Percentiles rank a stretch among this genome's conserved stretches.
phyloP scores from a whole-genome alignment of 2,888 invertebrate genomes.

The Troilus luridus region DNA sequence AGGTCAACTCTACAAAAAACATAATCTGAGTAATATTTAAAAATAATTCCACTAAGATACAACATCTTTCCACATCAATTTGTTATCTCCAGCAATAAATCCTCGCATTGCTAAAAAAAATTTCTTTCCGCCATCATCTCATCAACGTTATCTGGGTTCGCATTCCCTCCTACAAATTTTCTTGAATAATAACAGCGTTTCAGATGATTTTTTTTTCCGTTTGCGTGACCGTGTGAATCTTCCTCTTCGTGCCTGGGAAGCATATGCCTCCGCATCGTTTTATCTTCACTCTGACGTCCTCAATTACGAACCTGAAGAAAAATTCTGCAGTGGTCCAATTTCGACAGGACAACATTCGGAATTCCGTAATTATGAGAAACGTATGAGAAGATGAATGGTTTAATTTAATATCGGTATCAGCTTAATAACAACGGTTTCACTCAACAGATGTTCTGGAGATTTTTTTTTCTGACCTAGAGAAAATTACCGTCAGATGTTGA shows the following conservation, averaged over 20 bases:
- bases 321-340: not conserved
- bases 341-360: not conserved
- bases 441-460: not conserved
- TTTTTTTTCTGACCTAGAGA: not conserved
- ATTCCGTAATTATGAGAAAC: not conserved
- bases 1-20: too few relatives aligned
- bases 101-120: too few relatives aligned
- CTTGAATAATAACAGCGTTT: not conserved
- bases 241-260: slow-evolving; percentile 19
- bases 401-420: not conserved
- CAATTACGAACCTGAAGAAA: not conserved
- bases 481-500: not conserved
- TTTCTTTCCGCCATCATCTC: not conserved
- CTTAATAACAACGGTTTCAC: not conserved
- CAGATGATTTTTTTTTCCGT: not conserved
- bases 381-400: not conserved
- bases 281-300: not conserved
- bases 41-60: too few relatives aligned
- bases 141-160: not conserved
- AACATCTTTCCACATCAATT: too few relatives aligned
- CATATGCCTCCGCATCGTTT: not conserved
- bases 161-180: not conserved
- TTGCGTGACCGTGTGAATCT: slow-evolving; percentile 4
- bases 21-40: too few relatives aligned
- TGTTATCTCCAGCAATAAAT: too few relatives aligned